Evolutionary conservation across 2,113 vertebrate species (phyloP).

Genomic region (Cyanoliseus patagonus): DNA sequence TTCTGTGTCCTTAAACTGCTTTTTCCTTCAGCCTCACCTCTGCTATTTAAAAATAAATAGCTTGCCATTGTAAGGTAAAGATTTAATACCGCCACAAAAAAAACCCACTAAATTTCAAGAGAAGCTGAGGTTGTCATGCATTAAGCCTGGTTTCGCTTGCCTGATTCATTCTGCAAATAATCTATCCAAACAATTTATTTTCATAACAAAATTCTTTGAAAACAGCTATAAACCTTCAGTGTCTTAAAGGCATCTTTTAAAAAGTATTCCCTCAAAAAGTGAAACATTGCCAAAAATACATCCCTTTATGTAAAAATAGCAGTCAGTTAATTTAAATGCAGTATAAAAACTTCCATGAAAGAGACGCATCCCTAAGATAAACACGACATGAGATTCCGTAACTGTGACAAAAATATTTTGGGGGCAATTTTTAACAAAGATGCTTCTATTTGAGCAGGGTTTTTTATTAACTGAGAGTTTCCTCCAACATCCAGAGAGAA

Average conservation of each 20-base stretch:
- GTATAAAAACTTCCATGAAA: neutral
- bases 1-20: neutral
- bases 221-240: neutral
- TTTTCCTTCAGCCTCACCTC: slow-evolving; percentile 4
- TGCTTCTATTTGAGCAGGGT: neutral
- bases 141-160: neutral
- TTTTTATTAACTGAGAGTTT: neutral
- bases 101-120: neutral
- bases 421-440: neutral
- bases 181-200: neutral
- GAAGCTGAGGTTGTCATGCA: neutral
- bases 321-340: neutral
- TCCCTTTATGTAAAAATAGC: neutral
- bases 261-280: neutral
- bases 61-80: neutral
- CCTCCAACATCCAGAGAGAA: neutral
- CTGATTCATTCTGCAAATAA: neutral
- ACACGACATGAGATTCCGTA: neutral
- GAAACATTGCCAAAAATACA: neutral
- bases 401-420: neutral
- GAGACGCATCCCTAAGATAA: neutral
- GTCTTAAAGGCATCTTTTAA: neutral
- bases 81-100: slow-evolving; percentile 16
- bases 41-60: neutral
- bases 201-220: neutral